Evolutionary conservation across 2,113 vertebrate species (phyloP), one percentile per base, ranked within the genome.

Genomic region (Myiagra hebetior): DNA sequence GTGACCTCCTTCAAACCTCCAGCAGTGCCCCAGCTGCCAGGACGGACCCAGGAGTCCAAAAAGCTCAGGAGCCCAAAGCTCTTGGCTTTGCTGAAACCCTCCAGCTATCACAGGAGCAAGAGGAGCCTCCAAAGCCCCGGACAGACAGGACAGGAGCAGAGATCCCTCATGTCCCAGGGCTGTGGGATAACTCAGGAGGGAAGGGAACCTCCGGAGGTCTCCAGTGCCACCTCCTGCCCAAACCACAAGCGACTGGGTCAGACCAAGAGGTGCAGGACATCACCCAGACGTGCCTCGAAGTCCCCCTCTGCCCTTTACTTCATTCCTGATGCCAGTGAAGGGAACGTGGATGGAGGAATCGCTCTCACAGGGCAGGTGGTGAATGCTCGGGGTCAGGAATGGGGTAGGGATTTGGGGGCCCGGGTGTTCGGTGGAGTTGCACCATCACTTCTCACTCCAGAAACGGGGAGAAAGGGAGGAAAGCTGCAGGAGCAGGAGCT

Each of bases 341-440:
- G 52, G 52, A 39, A 13, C 2, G 13, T 11, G 57, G 26, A 4
- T 39, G 39, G 11, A 31, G 39, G 28, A 31, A 84, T 24, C 0
- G 0, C 23, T 64, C 8, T 23, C 6, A 0, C 2, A 0, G 1
- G 6, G 44, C 41, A 8, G 13, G 15, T 30, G 39, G 19, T 44
- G 4, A 10, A 33, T 57, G 72, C 28, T 2, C 50, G 35, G 24
- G 15, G 5, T 41, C 44, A 69, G 79, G 42, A 68, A 11, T 0
- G 0, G 16, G 30, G 10, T 0, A 13, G 4, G 33, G 50, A 74
- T 84, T 90, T 50, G 5, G 64, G 41, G 21, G 6, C 22, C 24
- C 31, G 21, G 16, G 13, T 18, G 13, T 59, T 83, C 4, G n/a
- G 28, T 8, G 10, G 31, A 1, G 42, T 11, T 7, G 11, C 15